phyloP scores from a whole-genome alignment of 1,140 invertebrate genomes.

The Eurosta solidaginis region DNA sequence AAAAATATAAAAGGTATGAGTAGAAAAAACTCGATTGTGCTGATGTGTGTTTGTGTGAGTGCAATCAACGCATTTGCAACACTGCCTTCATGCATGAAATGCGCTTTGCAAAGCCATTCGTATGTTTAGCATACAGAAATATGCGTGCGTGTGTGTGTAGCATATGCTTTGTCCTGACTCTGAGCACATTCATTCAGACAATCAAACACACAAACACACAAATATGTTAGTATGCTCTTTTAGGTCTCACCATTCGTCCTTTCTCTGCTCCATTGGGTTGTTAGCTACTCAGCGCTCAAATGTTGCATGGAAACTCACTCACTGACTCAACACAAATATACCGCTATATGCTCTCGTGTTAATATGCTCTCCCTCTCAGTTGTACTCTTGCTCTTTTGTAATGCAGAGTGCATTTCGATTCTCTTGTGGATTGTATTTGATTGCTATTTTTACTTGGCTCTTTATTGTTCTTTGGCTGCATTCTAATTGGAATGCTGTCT shows the following conservation, averaged over 20 bases:
- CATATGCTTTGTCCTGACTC: background rate
- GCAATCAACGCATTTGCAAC: slow-evolving; percentile 35
- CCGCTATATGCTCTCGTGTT: background rate
- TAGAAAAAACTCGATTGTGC: slow-evolving; percentile 23
- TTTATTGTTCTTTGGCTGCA: background rate
- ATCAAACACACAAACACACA: background rate
- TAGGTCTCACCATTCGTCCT: background rate
- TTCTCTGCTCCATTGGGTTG: background rate
- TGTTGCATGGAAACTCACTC: background rate
- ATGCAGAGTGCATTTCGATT: background rate
- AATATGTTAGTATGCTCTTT: background rate
- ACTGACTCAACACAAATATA: background rate
- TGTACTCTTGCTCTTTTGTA: background rate
- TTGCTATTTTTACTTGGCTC: background rate
- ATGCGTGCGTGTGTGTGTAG: background rate
- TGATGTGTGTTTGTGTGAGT: slow-evolving; percentile 36
- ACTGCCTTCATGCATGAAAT: background rate
- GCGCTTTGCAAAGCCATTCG: background rate
- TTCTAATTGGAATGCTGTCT: slow-evolving; percentile 27
- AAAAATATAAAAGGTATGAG: background rate
- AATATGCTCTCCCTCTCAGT: background rate
- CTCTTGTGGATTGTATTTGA: slow-evolving; percentile 12
- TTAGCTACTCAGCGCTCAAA: background rate
- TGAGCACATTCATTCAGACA: no score
- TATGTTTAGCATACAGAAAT: background rate